Evolutionary conservation across 2,888 invertebrate species (phyloP), one percentile per base, ranked within the genome.

Genomic region (Matsumyia berberina): DNA sequence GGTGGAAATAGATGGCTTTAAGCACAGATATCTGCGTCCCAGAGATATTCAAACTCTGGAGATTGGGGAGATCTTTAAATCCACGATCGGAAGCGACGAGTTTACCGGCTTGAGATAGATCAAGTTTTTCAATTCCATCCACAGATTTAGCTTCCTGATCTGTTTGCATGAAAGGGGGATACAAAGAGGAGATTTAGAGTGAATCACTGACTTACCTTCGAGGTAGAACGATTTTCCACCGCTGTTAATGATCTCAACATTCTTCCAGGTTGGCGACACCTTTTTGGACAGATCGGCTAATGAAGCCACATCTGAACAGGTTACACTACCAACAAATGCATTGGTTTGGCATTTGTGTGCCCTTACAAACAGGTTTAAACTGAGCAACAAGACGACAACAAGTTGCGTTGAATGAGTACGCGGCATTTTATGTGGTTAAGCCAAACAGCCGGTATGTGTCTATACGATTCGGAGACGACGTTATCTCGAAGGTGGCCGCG

Each of bases 1-100:
- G 8, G 1, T 62, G 73, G 85, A 91, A 90, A 77, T 89, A 88
- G 4, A 53, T 83, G 1, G 49, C 74, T 19, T 87, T 86, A 2
- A 91, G 80, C 0, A 70, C 19, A 4, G 81, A 79, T 57, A 90
- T 37, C 12, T 87, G 74, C n/a, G 88, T 88, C 9, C 86, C 83
- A 1, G 90, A 90, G 12, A 91, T 85, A 70, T 91, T 91, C 1
- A 91, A 86, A n/a, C 67, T 46, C 11, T 73, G 77, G n/a, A 91
- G 76, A 11, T 87, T 86, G 0, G 79, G 62, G 9, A 91, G 87
- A 11, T 82, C 86, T 24, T 88, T 87, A 58, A 90, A 90, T 31
- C 89, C 90, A 24, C 86, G 53, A 12, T 88, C 86, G 0, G 79
- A 67, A 0, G 90, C 72, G 42, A 42, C 51, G 9, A 91, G 62